A percentile compares a stretch with the other conserved stretches of the same genome.
phyloP scores from a whole-genome alignment of 2,797 vertebrate species.

The Microcaecilia unicolor region DNA sequence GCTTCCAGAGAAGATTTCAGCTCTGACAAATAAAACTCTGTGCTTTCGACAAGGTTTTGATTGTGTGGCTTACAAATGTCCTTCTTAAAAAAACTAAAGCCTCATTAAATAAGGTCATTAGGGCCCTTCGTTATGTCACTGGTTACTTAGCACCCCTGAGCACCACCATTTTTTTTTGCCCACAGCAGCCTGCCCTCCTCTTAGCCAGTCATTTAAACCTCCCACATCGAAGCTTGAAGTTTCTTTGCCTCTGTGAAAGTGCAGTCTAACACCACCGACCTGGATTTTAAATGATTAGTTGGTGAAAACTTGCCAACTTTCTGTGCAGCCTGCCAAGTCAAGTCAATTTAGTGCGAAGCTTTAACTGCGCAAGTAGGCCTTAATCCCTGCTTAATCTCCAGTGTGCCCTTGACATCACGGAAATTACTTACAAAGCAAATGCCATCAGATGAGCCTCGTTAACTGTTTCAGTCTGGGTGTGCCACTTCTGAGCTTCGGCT shows the following conservation, averaged over 20 bases:
- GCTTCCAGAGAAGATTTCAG: constrained; percentile 52
- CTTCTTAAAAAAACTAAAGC: no score
- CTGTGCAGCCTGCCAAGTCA: constrained; percentile 43
- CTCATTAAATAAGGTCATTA: constrained; percentile 66
- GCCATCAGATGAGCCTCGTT: constrained; percentile 52
- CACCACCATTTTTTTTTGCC: constrained; percentile 54
- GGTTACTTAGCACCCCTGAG: constrained; percentile 48
- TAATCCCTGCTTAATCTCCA: constrained; percentile 57
- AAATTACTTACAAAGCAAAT: constrained; percentile 56
- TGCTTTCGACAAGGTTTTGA: no score
- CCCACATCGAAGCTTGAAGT: constrained; percentile 58
- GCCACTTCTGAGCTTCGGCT: constrained; percentile 28
- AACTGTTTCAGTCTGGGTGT: constrained; percentile 50
- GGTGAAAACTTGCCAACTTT: constrained; percentile 49
- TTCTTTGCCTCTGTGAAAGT: constrained; percentile 36
- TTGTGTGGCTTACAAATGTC: no score
- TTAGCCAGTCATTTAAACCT: constrained; percentile 39
- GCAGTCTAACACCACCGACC: constrained; percentile 32
- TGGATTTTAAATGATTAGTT: constrained; percentile 46
- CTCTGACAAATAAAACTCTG: constrained; percentile 59
- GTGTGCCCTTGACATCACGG: constrained; percentile 58
- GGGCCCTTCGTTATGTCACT: no score
- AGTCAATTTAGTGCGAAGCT: constrained; percentile 54
- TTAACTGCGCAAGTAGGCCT: constrained; percentile 44
- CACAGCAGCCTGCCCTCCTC: constrained; percentile 51